Conservation (phyloP, 2,888 invertebrate species). For the Agriopis aurantiaria region DNA sequence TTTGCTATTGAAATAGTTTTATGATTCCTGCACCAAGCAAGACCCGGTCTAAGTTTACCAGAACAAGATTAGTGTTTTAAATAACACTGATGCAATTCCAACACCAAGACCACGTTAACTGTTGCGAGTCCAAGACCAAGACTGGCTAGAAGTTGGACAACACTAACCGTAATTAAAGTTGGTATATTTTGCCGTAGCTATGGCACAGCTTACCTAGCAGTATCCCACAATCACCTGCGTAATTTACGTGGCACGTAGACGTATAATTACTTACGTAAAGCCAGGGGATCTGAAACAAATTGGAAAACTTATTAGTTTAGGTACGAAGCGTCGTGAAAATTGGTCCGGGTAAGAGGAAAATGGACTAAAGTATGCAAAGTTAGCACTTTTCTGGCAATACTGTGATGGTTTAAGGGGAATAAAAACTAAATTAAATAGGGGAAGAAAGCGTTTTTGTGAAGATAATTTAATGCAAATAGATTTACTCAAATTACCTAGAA, state of each 20-base stretch:
- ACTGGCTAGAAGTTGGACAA: background rate
- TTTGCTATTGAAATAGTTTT: background rate
- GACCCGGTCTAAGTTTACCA: too few relatives aligned
- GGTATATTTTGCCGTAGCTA: conserved; percentile 1
- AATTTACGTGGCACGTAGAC: conserved; percentile 31
- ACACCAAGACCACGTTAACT: background rate
- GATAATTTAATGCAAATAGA: too few relatives aligned
- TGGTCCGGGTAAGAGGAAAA: background rate
- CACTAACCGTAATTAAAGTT: conserved; percentile 1
- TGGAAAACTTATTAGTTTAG: conserved; percentile 33
- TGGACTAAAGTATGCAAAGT: background rate
- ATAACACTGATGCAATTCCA: too few relatives aligned
- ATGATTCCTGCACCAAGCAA: too few relatives aligned
- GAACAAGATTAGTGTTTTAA: too few relatives aligned
- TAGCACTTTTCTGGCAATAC: too few relatives aligned
- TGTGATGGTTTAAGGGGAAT: too few relatives aligned
- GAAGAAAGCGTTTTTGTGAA: too few relatives aligned
- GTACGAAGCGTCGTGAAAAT: conserved; percentile 10
- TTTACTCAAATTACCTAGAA: too few relatives aligned
- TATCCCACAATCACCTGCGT: conserved; percentile 15
- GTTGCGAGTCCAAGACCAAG: background rate
- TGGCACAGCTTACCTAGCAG: conserved; percentile 3
- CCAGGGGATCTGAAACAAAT: conserved; percentile 44
- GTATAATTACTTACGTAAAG: conserved; percentile 43
- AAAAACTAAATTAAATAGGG: too few relatives aligned